phyloP scores from a whole-genome alignment of 2,113 vertebrate genomes.

The Trachemys scripta region DNA sequence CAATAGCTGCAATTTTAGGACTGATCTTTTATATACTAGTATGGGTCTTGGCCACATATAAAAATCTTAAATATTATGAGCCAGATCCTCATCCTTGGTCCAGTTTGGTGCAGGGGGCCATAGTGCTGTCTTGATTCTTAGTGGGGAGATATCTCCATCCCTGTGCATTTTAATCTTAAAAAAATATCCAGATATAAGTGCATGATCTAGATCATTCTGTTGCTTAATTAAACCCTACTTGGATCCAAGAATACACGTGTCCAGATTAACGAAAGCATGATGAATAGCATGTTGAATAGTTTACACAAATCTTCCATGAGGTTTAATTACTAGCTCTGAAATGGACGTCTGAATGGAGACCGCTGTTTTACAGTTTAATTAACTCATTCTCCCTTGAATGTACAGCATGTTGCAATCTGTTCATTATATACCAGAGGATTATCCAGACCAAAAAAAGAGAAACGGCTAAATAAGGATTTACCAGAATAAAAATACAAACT shows the following conservation, averaged over 20 bases:
- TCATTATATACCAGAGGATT: neutral
- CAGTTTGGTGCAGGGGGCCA: neutral
- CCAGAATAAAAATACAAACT: slow-evolving; percentile 8
- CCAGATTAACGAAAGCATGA: neutral
- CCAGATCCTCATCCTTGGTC: neutral
- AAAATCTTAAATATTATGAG: neutral
- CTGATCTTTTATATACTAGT: neutral
- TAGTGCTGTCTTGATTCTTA: neutral
- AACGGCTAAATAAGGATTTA: neutral
- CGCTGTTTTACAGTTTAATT: neutral
- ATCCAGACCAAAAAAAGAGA: neutral
- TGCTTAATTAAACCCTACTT: neutral
- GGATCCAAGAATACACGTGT: neutral
- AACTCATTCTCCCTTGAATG: neutral
- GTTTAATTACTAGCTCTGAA: slow-evolving; percentile 7
- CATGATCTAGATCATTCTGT: neutral
- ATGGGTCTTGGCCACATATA: neutral
- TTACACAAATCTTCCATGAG: neutral
- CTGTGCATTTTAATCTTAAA: neutral
- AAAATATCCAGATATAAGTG: neutral
- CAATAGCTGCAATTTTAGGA: neutral
- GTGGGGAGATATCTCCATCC: accelerated
- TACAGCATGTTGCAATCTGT: neutral
- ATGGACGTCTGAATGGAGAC: neutral
- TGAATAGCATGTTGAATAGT: neutral